Evolutionary conservation across 1,140 invertebrate genomes (phyloP).

Genomic region (Procambarus clarkii): DNA sequence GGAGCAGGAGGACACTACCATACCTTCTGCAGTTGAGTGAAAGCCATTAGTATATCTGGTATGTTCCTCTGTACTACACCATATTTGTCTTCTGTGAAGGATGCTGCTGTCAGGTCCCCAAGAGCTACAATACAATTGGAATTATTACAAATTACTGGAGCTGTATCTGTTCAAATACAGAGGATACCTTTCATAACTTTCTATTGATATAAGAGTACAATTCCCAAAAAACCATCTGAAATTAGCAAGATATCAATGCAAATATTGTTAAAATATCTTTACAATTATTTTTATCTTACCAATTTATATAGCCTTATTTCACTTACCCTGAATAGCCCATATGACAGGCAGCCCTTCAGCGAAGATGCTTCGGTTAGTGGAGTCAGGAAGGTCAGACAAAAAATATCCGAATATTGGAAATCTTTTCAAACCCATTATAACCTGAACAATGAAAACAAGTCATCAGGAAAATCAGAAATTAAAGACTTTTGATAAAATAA

Average conservation of each 20-base stretch:
- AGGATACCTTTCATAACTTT: no score
- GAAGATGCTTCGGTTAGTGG: slow-evolving; percentile 49
- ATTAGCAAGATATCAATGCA: no score
- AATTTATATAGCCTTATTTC: background rate
- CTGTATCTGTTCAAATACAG: no score
- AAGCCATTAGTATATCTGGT: slow-evolving; percentile 53
- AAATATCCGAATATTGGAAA: slow-evolving; percentile 52
- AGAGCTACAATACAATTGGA: slow-evolving; percentile 12
- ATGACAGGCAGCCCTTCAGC: slow-evolving; percentile 51
- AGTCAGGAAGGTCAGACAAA: slow-evolving; percentile 44
- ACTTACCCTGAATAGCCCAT: slow-evolving; percentile 59
- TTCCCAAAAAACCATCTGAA: no score
- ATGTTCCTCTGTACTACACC: slow-evolving; percentile 52
- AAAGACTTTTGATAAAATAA: background rate
- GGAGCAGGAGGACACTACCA: background rate
- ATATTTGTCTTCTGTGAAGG: slow-evolving; percentile 59
- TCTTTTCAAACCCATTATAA: slow-evolving; percentile 31
- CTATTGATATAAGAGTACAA: no score
- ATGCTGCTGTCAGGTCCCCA: slow-evolving; percentile 39
- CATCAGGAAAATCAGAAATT: background rate
- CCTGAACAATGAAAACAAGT: slow-evolving; percentile 5
- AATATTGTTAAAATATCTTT: no score
- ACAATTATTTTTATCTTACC: background rate
- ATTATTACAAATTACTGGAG: no score
- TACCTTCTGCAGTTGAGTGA: slow-evolving; percentile 53